Conservation (phyloP, 2,797 vertebrate species). For the Streptopelia turtur region DNA sequence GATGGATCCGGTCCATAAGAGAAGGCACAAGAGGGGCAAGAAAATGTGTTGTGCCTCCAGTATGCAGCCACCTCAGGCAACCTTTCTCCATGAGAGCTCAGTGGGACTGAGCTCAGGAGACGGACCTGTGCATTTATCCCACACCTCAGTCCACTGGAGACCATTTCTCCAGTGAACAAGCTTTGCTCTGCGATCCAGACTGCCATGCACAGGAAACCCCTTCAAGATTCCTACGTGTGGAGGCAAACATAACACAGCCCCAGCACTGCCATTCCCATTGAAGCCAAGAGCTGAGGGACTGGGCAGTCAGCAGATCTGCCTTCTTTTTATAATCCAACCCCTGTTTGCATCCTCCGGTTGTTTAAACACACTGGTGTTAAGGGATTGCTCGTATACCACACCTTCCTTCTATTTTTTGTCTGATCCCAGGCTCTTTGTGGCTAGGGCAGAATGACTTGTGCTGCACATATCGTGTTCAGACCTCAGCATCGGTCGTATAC, state of each 20-base stretch:
- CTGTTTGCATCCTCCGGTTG: background rate
- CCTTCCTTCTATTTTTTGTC: background rate
- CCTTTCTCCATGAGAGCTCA: background rate
- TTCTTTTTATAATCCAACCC: background rate
- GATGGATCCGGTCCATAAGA: background rate
- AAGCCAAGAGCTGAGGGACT: background rate
- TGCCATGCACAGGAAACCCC: background rate
- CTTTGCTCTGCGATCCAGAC: background rate
- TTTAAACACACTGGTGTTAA: background rate
- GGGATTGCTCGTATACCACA: background rate
- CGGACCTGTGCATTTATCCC: rapidly evolving
- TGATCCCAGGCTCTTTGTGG: background rate
- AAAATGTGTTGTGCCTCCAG: background rate
- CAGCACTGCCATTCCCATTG: background rate
- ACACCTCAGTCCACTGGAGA: background rate
- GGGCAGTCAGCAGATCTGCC: background rate
- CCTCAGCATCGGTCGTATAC: background rate
- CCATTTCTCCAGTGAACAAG: background rate
- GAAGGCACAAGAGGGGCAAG: background rate
- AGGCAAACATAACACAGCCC: background rate
- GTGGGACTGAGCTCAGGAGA: background rate
- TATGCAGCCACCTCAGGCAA: background rate
- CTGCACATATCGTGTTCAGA: background rate
- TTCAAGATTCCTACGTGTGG: background rate
- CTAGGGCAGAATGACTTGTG: background rate